Conservation (phyloP, 2,888 invertebrate species). For the Tineola bisselliella region DNA sequence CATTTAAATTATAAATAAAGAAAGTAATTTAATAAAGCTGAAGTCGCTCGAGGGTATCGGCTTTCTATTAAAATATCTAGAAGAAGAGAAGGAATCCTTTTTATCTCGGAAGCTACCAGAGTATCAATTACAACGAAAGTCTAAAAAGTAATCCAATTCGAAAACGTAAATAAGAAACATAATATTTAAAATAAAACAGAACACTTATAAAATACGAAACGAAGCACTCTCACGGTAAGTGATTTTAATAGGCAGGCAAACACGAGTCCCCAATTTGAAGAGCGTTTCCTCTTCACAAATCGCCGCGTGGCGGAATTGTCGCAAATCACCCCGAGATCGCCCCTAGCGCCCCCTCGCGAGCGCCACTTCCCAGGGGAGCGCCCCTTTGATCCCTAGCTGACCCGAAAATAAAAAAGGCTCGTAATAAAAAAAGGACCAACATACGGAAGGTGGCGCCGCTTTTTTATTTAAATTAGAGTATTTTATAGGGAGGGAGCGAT, state of each 20-base stretch:
- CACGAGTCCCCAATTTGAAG: slow-evolving; percentile 52
- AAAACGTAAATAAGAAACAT: slow-evolving; percentile 4
- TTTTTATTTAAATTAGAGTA: slow-evolving; percentile 69
- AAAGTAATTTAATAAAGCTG: not conserved
- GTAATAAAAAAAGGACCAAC: slow-evolving; percentile 67
- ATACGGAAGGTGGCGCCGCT: slow-evolving; percentile 68
- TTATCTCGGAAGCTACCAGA: not conserved
- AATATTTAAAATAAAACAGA: slow-evolving; percentile 28
- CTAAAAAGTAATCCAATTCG: not conserved
- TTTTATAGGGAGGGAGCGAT: slow-evolving; percentile 66
- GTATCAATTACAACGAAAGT: not conserved
- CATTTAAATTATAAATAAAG: not conserved
- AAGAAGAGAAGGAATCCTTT: not conserved
- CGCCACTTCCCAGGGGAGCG: slow-evolving; percentile 48
- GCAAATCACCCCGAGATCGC: slow-evolving; percentile 41
- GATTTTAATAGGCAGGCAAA: slow-evolving; percentile 63
- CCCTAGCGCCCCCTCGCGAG: slow-evolving; percentile 30
- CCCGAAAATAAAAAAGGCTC: slow-evolving; percentile 68
- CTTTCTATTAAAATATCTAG: not conserved
- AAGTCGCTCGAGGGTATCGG: not conserved
- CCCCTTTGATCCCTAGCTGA: slow-evolving; percentile 67
- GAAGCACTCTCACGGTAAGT: slow-evolving; percentile 35
- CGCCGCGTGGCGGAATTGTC: slow-evolving; percentile 57
- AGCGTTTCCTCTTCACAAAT: slow-evolving; percentile 65
- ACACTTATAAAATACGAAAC: slow-evolving; percentile 24